These are phyloP conservation scores for Rhinoptilus africanus DNA, from an alignment of 2,113 vertebrate genomes.

Conservation along the genomic window DNA sequence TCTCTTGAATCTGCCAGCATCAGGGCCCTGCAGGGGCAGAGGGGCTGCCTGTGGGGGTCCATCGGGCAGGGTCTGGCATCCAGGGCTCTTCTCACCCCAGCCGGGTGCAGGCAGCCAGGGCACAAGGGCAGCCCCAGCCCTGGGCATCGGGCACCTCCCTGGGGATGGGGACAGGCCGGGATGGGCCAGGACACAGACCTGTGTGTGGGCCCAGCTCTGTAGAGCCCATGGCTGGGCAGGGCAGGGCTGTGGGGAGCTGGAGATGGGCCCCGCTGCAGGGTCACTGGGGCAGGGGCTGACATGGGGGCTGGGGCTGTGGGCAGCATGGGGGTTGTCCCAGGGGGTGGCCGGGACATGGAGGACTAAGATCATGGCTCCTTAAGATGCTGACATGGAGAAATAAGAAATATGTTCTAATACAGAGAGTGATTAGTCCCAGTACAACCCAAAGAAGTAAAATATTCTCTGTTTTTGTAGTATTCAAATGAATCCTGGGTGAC, in stretches of 20 bases:
- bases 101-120: rapidly evolving
- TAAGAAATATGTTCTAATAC: not conserved
- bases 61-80: not conserved
- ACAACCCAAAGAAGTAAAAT: not conserved
- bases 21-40: not conserved
- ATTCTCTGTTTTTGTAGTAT: not conserved
- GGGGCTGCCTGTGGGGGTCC: rapidly evolving
- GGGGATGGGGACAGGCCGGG: rapidly evolving
- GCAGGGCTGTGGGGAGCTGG: not conserved
- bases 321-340: rapidly evolving
- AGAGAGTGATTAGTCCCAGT: not conserved
- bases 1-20: not conserved
- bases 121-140: not conserved
- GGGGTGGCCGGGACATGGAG: not conserved
- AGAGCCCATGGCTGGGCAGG: not conserved
- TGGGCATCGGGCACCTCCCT: rapidly evolving
- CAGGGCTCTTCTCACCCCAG: not conserved
- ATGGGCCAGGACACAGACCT: rapidly evolving
- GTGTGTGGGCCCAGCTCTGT: rapidly evolving
- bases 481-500: not conserved
- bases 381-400: not conserved
- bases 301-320: not conserved
- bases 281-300: rapidly evolving
- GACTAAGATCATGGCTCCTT: not conserved
- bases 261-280: rapidly evolving